A percentile compares a stretch with the other conserved stretches of the same genome.
Conservation (phyloP, 2,113 vertebrate genomes). For the Ornithorhynchus anatinus region DNA sequence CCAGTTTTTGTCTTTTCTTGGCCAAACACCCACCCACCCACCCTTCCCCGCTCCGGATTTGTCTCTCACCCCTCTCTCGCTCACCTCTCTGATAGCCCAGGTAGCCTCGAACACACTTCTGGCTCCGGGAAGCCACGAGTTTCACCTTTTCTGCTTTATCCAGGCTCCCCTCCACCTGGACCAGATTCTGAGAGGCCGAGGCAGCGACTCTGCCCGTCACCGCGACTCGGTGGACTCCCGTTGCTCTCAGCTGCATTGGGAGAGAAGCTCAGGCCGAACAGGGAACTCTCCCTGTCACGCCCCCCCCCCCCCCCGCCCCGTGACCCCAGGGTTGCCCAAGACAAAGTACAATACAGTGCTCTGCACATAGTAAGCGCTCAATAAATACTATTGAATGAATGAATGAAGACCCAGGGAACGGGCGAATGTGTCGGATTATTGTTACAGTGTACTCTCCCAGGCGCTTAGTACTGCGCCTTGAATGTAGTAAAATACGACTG, state of each 20-base stretch:
- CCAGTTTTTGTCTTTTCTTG: background rate
- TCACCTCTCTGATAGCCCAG: conserved; percentile 69
- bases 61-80: background rate
- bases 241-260: conserved; percentile 56
- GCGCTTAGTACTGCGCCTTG: too few relatives aligned
- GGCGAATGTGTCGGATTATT: too few relatives aligned
- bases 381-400: too few relatives aligned
- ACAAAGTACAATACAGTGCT: too few relatives aligned
- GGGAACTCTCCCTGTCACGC: background rate
- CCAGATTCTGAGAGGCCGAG: conserved; percentile 48
- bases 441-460: too few relatives aligned
- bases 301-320: background rate
- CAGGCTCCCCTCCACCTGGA: conserved; percentile 71
- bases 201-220: conserved; percentile 60
- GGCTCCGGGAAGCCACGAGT: conserved; percentile 64
- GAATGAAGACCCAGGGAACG: too few relatives aligned
- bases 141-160: conserved; percentile 72
- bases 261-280: background rate
- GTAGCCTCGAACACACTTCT: conserved; percentile 70
- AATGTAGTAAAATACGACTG: too few relatives aligned
- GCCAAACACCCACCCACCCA: background rate
- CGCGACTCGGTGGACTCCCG: background rate
- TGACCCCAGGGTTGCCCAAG: too few relatives aligned
- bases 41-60: background rate
- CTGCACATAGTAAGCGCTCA: too few relatives aligned